Percentiles rank a stretch among this genome's conserved stretches.
Conservation (phyloP, 1,140 invertebrate genomes). For the Delia radicum region DNA sequence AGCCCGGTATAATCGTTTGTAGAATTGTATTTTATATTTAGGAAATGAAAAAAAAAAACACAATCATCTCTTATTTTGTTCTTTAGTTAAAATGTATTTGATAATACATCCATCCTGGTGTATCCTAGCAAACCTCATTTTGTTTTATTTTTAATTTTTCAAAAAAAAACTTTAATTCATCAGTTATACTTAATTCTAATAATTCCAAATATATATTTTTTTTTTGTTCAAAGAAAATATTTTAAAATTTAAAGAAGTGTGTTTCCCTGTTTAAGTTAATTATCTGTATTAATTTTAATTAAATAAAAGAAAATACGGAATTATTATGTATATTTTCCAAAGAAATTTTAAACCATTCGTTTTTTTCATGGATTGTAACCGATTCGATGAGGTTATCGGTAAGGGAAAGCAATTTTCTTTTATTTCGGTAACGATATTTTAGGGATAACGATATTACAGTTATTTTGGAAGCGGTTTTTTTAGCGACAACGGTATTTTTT, state of each 20-base stretch:
- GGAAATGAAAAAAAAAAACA: no score
- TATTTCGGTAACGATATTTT: no score
- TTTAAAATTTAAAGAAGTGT: neutral
- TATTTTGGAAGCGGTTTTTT: no score
- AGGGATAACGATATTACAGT: no score
- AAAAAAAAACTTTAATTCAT: neutral
- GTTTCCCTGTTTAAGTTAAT: neutral
- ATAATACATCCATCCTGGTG: neutral
- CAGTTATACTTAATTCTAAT: neutral
- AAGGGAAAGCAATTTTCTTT: no score
- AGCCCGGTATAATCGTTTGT: slow-evolving; percentile 43
- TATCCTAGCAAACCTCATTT: neutral
- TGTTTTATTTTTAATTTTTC: neutral
- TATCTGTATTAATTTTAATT: neutral
- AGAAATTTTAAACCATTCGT: neutral
- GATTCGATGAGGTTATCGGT: no score
- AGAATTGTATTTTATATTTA: no score
- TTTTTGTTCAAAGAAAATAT: neutral
- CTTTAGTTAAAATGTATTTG: neutral
- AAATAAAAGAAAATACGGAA: neutral
- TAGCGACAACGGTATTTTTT: no score
- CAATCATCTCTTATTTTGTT: no score
- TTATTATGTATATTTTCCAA: neutral
- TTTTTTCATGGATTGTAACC: neutral
- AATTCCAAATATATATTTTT: neutral